phyloP scores from a whole-genome alignment of 2,888 invertebrate species.

The Torymus auratus region DNA sequence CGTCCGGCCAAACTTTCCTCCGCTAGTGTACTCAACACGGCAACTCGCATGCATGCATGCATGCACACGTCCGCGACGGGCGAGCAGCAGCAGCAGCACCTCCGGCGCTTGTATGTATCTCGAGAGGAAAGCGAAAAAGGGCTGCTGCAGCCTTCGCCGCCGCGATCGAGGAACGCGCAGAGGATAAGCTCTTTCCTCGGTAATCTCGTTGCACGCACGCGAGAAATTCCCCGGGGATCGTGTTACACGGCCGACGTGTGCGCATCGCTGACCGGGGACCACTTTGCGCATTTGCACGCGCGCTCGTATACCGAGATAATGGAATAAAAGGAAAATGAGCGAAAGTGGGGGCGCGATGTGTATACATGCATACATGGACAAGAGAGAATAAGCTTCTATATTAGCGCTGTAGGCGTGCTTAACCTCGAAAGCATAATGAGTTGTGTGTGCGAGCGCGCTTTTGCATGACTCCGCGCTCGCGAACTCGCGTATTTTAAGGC shows the following conservation, averaged over 20 bases:
- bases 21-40: conserved; percentile 2
- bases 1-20: conserved; percentile 1
- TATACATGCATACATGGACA: background rate
- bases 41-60: too few relatives aligned
- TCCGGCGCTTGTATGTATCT: background rate
- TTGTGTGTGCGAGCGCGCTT: background rate
- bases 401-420: background rate
- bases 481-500: background rate
- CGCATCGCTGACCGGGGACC: background rate
- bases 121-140: background rate
- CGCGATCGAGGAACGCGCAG: background rate
- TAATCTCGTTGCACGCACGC: conserved; percentile 32
- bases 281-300: conserved; percentile 28
- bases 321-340: conserved; percentile 19
- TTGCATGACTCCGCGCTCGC: too few relatives aligned
- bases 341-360: background rate
- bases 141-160: background rate
- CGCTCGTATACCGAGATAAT: conserved; percentile 20
- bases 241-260: conserved; percentile 16
- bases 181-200: background rate
- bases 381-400: background rate
- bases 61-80: background rate
- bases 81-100: background rate
- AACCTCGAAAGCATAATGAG: background rate
- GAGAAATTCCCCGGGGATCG: conserved; percentile 38